phyloP scores from a whole-genome alignment of 2,888 invertebrate species.

The Dastarcus helophoroides region DNA sequence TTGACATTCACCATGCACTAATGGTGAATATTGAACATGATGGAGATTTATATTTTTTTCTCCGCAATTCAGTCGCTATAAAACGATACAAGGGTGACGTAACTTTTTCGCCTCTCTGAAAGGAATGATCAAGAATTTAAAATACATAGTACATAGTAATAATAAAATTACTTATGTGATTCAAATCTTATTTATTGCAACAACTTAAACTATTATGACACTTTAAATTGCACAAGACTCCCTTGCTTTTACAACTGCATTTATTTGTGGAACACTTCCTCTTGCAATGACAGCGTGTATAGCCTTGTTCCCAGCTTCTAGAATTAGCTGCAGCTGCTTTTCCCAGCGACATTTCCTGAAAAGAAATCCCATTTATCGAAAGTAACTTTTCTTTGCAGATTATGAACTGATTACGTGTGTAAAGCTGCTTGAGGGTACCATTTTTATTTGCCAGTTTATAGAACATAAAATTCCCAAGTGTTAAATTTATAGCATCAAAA shows the following conservation, averaged over 20 bases:
- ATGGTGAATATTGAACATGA: slow-evolving; percentile 4
- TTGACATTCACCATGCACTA: slow-evolving; percentile 1
- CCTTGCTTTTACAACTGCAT: slow-evolving; percentile 17
- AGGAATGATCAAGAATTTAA: slow-evolving; percentile 1
- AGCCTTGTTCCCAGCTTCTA: slow-evolving; percentile 16
- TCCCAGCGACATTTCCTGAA: slow-evolving; percentile 17
- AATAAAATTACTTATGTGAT: slow-evolving; percentile 1
- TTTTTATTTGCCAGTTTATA: too few species aligned
- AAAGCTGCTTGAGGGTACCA: too few species aligned
- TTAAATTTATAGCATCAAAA: too few species aligned
- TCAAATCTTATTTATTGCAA: slow-evolving; percentile 11
- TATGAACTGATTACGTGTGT: too few species aligned
- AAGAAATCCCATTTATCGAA: slow-evolving; percentile 16
- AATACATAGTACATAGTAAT: background rate
- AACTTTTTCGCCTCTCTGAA: slow-evolving; percentile 3
- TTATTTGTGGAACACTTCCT: slow-evolving; percentile 11
- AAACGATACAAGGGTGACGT: too few species aligned
- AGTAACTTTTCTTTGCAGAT: too few species aligned
- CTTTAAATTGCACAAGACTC: slow-evolving; percentile 17
- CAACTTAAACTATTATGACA: slow-evolving; percentile 15
- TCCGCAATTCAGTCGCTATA: slow-evolving; percentile 3
- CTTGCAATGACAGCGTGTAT: slow-evolving; percentile 15
- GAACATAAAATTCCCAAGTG: too few species aligned
- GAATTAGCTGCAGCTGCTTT: slow-evolving; percentile 16
- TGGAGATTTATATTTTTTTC: slow-evolving; percentile 2